Evolutionary conservation across 2,888 invertebrate species (phyloP), one percentile per base, ranked within the genome.

Genomic region (Zaprionus bogoriensis): DNA sequence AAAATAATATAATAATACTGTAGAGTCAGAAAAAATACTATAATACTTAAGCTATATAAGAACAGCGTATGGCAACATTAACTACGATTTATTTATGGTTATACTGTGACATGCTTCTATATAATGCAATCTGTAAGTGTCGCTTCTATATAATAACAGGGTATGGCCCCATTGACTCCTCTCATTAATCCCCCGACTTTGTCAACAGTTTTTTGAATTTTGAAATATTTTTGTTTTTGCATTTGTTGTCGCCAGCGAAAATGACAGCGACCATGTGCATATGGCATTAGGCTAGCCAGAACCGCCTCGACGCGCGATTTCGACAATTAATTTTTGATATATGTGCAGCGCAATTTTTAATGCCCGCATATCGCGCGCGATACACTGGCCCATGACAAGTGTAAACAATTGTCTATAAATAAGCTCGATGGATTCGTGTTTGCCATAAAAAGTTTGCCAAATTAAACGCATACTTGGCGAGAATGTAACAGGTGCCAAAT

Each of bases 391-490:
- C 51, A 59, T 70, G 74, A 71, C 74, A 74, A 75, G 67, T 74
- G 72, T 71, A 74, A 74, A 74, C 74, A 74, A 74, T 74, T 64
- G 19, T 54, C 75, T 75, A 74, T 55, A 67, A 74, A 74, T 74
- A 27, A 41, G 17, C 14, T 51, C 46, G 32, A 48, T 41, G n/a
- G n/a, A 50, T 23, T 22, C 41, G 12, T 25, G 22, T 12, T 27
- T 14, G 62, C 57, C 50, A 51, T 62, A 51, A 57, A 62, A 57
- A 62, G 45, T 9, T 19, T 62, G 62, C 38, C 61, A 55, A 57
- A 38, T 53, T 45, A 10, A 39, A 52, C 14, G 39, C 53, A 46
- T 38, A 53, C 39, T 59, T 53, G n/a, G 36, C 20, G 7, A 22
- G 17, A 32, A 50, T 30, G 9, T 5, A 57, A 57, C 55, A 57